Percentiles rank a stretch among this genome's conserved stretches.
Conservation (phyloP, 2,888 invertebrate genomes). For the Bugula neritina region DNA sequence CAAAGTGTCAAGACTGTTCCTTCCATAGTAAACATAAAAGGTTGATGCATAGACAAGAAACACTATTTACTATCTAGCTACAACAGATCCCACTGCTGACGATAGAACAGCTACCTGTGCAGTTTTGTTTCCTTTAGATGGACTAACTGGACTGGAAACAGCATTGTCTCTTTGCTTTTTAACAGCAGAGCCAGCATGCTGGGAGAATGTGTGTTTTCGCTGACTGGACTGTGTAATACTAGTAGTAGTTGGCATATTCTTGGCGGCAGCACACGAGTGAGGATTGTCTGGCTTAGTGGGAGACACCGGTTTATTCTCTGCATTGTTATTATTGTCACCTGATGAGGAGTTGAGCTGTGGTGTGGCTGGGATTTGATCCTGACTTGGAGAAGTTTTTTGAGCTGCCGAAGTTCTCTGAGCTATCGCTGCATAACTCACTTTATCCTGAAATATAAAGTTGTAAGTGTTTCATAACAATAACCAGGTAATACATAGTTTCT, state of each 20-base stretch:
- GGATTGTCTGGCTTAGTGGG: constrained; percentile 17
- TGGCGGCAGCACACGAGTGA: neutral
- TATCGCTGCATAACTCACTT: constrained; percentile 25
- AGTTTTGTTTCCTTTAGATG: neutral
- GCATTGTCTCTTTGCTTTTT: neutral
- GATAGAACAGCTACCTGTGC: too few species aligned
- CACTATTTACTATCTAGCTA: too few species aligned
- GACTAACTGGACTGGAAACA: neutral
- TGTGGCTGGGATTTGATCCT: neutral
- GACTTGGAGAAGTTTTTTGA: neutral
- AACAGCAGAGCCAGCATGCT: neutral
- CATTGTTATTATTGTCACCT: constrained; percentile 26
- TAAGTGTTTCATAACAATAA: too few species aligned
- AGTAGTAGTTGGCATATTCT: neutral
- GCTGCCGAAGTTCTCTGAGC: neutral
- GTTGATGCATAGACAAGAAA: too few species aligned
- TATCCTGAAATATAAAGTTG: neutral
- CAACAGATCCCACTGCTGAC: neutral
- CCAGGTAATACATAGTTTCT: too few species aligned
- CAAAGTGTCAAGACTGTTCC: too few species aligned
- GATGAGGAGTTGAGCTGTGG: constrained; percentile 1
- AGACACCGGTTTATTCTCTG: neutral
- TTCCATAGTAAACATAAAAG: too few species aligned
- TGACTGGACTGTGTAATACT: neutral
- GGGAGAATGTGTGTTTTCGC: neutral